Conservation (phyloP, 2,888 invertebrate species). For the Cosmopolites sordidus region DNA sequence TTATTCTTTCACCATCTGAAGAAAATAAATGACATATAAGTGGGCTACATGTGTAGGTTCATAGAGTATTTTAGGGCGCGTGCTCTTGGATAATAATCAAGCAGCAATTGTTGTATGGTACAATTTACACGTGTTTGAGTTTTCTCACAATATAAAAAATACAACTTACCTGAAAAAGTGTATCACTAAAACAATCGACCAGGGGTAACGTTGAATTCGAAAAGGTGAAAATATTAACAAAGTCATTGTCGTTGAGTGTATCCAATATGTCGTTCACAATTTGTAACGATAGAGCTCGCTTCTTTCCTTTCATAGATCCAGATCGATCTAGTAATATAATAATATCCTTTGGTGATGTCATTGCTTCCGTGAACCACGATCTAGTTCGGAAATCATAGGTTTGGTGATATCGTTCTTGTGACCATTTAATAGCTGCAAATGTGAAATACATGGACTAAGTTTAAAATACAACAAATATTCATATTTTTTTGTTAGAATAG, state of each 20-base stretch:
- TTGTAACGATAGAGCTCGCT: conserved; percentile 81
- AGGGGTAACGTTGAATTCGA: conserved; percentile 72
- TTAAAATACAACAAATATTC: too few species aligned
- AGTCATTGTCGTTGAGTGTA: conserved; percentile 95
- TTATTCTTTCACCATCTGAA: too few species aligned
- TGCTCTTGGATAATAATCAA: too few species aligned
- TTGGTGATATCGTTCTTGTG: conserved; percentile 50
- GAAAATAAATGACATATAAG: too few species aligned
- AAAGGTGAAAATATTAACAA: conserved; percentile 93
- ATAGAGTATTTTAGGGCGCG: too few species aligned
- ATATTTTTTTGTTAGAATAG: too few species aligned
- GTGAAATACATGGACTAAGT: too few species aligned
- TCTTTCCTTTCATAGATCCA: conserved; percentile 61
- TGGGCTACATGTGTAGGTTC: too few species aligned
- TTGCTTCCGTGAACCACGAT: conserved; percentile 97
- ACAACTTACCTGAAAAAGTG: conserved; percentile 58
- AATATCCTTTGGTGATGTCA: conserved; percentile 94
- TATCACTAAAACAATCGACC: conserved; percentile 85
- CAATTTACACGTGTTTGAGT: too few species aligned
- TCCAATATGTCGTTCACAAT: conserved; percentile 86
- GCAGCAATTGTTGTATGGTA: too few species aligned
- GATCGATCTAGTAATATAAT: conserved; percentile 64
- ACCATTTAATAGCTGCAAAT: conserved; percentile 66
- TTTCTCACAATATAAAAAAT: neutral
- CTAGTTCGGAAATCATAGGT: conserved; percentile 92